Base-by-base conservation (phyloP, 2,113 vertebrate species). In the Miniopterus natalensis region DNA sequence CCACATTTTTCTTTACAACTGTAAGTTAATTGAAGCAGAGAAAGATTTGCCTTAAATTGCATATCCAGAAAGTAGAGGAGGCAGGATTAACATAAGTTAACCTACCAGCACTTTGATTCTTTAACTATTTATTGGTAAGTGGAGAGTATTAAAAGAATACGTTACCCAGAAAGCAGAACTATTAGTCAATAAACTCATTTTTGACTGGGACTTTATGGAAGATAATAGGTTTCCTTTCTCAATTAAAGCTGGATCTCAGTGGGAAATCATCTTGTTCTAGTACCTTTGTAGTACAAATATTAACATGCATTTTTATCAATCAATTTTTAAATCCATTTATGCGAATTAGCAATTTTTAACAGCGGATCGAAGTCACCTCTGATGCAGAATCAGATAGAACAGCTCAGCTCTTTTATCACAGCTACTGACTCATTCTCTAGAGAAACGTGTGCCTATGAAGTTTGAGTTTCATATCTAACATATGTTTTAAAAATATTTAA, bases 341-440 rank as follows among this genome's bases (percentile, higher is more conserved):
- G 51, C 47, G 31, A 75, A 83, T 55, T 87, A 70, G 75, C 55
- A 84, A 83, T 61, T 86, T 92, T 47, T 68, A 31, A 93, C 55
- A 86, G 14, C 74, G 36, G 27, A 66, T 88, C 0, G 47, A 90
- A 84, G 18, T 59, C 68, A 89, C 40, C 21, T 71, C 40, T 53
- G 51, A 66, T 61, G 36, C 42, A 77, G 27, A 71, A 63, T 15
- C 17, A 88, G 18, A 40, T 11, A 31, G 88, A 92, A 45, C 36
- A 63, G 6, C n/a, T 85, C 27, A 59, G 6, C 51, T 80, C 9
- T 84, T 68, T 71, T 75, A 25, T 73, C 31, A 77, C 59, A 18
- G 88, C 17, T 86, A 21, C 10, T 42, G 42, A 90, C 3, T 88
- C 27, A 75, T 95, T 78, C 27, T 92, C 47, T 49, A 57, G 20